phyloP scores from a whole-genome alignment of 2,797 vertebrate genomes.

The Sebastes miniatus region DNA sequence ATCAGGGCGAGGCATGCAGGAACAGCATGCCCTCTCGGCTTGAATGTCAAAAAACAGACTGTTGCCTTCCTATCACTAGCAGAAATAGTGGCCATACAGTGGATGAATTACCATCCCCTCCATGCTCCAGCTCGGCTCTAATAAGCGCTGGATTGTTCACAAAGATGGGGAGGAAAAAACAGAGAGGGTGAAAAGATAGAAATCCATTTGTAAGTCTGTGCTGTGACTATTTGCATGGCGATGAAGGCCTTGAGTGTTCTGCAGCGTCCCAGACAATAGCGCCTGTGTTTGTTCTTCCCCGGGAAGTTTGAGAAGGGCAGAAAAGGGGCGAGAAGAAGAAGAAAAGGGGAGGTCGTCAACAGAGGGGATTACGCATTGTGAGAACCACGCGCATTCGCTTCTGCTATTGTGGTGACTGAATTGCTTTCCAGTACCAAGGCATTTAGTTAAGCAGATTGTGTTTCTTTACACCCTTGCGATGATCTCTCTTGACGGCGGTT shows the following conservation, averaged over 20 bases:
- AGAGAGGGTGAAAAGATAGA: slow-evolving; percentile 65
- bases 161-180: slow-evolving; percentile 20
- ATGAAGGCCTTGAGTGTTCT: slow-evolving; percentile 86
- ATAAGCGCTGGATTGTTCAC: slow-evolving; percentile 81
- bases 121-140: slow-evolving; percentile 57
- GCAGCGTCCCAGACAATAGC: slow-evolving; percentile 88
- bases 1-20: slow-evolving; percentile 53
- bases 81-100: slow-evolving; percentile 70
- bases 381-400: slow-evolving; percentile 48
- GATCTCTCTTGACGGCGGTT: slow-evolving; percentile 42
- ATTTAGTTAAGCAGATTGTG: slow-evolving; percentile 68
- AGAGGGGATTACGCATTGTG: slow-evolving; percentile 70
- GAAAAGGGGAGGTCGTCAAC: slow-evolving; percentile 68
- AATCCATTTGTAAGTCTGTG: slow-evolving; percentile 82
- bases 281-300: slow-evolving; percentile 89
- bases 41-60: slow-evolving; percentile 80
- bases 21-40: slow-evolving; percentile 62
- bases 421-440: slow-evolving; percentile 61
- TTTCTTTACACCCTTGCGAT: slow-evolving; percentile 46
- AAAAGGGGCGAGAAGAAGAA: slow-evolving; percentile 58
- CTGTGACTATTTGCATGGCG: slow-evolving; percentile 85
- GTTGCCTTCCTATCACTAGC: slow-evolving; percentile 69
- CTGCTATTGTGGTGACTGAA: slow-evolving; percentile 55
- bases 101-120: slow-evolving; percentile 78
- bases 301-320: slow-evolving; percentile 75